phyloP scores from a whole-genome alignment of 2,888 invertebrate genomes.

The Trypoxylon attenuatum region DNA sequence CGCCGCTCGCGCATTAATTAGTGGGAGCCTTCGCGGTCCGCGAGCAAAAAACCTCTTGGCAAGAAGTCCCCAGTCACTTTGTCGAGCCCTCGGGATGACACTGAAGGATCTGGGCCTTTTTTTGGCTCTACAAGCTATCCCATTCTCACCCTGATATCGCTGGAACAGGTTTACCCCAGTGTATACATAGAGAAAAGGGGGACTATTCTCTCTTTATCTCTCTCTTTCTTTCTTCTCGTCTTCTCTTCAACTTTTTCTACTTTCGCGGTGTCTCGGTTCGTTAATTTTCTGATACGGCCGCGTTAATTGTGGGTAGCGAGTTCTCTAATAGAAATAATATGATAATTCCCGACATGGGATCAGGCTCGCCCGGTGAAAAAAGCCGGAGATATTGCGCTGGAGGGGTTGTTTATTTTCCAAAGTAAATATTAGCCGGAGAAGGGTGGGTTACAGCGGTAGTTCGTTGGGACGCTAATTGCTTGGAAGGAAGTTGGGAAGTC shows the following conservation, averaged over 20 bases:
- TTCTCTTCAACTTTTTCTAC: neutral
- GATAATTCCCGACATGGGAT: constrained; percentile 62
- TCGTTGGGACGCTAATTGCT: constrained; percentile 54
- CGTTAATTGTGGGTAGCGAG: constrained; percentile 72
- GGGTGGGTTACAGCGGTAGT: constrained; percentile 32
- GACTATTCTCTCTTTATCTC: constrained; percentile 2
- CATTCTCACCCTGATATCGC: constrained; percentile 40
- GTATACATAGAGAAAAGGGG: constrained; percentile 23
- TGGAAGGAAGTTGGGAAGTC: constrained; percentile 46
- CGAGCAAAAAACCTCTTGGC: constrained; percentile 49
- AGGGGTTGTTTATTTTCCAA: constrained; percentile 51
- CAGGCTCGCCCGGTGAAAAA: constrained; percentile 10
- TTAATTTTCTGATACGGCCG: constrained; percentile 68
- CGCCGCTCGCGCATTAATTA: constrained; percentile 66
- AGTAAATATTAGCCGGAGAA: constrained; percentile 56
- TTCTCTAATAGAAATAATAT: constrained; percentile 73
- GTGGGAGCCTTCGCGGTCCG: constrained; percentile 55
- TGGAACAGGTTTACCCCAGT: constrained; percentile 61
- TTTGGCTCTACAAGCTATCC: constrained; percentile 11
- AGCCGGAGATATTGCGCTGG: constrained; percentile 19
- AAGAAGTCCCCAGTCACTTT: constrained; percentile 57
- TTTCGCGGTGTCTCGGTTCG: constrained; percentile 62
- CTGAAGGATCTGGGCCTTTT: constrained; percentile 32
- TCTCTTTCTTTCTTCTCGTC: neutral
- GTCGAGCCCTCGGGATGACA: constrained; percentile 54